phyloP scores from a whole-genome alignment of 2,888 invertebrate species.

The Sarcophaga carnaria region DNA sequence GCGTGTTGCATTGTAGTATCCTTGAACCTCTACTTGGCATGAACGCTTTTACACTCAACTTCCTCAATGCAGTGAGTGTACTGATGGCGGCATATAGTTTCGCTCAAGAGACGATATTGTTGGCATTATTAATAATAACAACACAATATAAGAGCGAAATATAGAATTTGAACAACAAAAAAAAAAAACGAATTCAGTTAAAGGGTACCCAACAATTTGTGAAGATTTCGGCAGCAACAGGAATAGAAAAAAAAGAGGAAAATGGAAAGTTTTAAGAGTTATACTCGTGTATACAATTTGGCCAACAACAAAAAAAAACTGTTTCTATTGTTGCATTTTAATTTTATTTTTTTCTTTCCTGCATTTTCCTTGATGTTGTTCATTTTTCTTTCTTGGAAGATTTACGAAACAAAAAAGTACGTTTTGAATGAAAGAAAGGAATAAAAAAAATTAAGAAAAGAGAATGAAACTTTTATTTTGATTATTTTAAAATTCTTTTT shows the following conservation, averaged over 20 bases:
- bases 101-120: slow-evolving; percentile 55
- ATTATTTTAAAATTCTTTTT: neutral
- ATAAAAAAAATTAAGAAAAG: too few relatives aligned
- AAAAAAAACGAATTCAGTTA: slow-evolving; percentile 23
- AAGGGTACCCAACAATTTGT: slow-evolving; percentile 31
- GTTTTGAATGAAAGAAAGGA: slow-evolving; percentile 35
- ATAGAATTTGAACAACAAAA: neutral
- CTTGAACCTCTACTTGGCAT: slow-evolving; percentile 11
- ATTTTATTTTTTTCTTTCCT: slow-evolving; percentile 30
- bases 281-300: neutral
- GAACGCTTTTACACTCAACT: slow-evolving; percentile 35
- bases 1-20: slow-evolving; percentile 30
- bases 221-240: slow-evolving; percentile 12
- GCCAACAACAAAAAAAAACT: slow-evolving; percentile 12
- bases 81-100: slow-evolving; percentile 11
- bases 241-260: neutral
- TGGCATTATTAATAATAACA: slow-evolving; percentile 61
- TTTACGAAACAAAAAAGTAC: slow-evolving; percentile 42
- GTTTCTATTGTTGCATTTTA: slow-evolving; percentile 48
- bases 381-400: slow-evolving; percentile 44
- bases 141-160: neutral
- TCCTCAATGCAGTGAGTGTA: neutral
- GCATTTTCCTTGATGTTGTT: neutral
- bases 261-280: slow-evolving; percentile 12
- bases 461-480: neutral